Conservation (phyloP, 2,797 vertebrate genomes). For the Neopelma chrysocephalum region DNA sequence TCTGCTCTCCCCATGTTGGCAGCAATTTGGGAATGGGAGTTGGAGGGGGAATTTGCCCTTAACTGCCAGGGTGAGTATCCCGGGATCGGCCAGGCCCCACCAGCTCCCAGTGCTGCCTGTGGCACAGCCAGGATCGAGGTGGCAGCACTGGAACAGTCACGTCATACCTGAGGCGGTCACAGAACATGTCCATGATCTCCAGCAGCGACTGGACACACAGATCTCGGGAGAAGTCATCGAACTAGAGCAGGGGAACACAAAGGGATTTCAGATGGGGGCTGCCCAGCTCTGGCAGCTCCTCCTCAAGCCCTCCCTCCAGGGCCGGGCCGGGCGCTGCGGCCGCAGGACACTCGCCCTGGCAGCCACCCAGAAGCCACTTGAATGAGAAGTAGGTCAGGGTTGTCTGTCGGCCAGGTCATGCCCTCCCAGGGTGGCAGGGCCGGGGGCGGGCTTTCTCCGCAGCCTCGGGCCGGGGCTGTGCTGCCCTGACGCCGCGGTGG, state of each 20-base stretch:
- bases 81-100: fast-evolving
- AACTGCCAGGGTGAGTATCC: background rate
- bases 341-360: background rate
- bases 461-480: background rate
- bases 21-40: background rate
- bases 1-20: background rate
- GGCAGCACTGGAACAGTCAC: background rate
- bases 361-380: constrained; percentile 28
- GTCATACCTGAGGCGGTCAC: constrained; percentile 87
- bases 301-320: background rate
- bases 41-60: background rate
- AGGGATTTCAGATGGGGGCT: background rate
- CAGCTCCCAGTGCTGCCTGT: fast-evolving
- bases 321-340: background rate
- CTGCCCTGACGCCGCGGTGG: background rate
- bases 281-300: background rate
- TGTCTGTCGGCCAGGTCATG: background rate
- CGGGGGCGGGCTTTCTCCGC: background rate
- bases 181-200: constrained; percentile 98
- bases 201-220: constrained; percentile 91
- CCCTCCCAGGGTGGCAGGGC: background rate
- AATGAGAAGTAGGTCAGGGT: constrained; percentile 37
- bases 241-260: constrained; percentile 75
- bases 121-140: background rate
- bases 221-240: constrained; percentile 95